Base-by-base conservation (phyloP, 2,888 invertebrate genomes). In the Tipula lateralis region DNA sequence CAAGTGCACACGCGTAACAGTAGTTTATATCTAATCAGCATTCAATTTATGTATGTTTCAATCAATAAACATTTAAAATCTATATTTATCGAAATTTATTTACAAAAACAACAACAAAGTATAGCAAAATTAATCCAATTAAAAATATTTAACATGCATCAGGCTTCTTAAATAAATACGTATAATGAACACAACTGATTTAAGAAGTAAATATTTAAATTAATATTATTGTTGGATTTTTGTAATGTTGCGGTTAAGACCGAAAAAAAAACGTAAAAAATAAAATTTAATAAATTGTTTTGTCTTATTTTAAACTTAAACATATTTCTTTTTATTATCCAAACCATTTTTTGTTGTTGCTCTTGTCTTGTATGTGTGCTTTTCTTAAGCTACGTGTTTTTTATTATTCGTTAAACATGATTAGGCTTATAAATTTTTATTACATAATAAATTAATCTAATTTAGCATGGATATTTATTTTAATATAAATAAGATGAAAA, bases 361-460 rank as follows among this genome's bases (percentile, higher is more conserved):
- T 32, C n/a, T 32, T 32, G 32, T 32, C 7, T 32, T 44, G 66
- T 66, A 16, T 16, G 44, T 50, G 24, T 9, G 24, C 24, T 66
- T 34, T 83, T 36, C 34, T 83, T 34, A 83, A 34, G 30, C 34
- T 83, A 66, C 66, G 66, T 66, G 30, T 83, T 83, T 83, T 83
- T 83, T 83, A 34, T 83, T 83, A 83, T 34, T 36, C 83, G 30
- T 83, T 34, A 83, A 83, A 19, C 83, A 83, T 83, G 83, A 34
- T 34, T 83, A 83, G 32, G 83, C 30, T 83, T 83, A 83, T 36
- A 83, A 34, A 83, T 83, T 83, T 82, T 83, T 83, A 83, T 83
- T 83, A 83, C 34, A 34, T 83, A 83, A 83, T 83, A 83, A 83
- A 83, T 83, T 83, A 83, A 83, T 83, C 83, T 83, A 83, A 83